Evolutionary conservation across 2,113 vertebrate genomes (phyloP), one percentile per base, ranked within the genome.

Genomic region (Sclerurus mexicanus): DNA sequence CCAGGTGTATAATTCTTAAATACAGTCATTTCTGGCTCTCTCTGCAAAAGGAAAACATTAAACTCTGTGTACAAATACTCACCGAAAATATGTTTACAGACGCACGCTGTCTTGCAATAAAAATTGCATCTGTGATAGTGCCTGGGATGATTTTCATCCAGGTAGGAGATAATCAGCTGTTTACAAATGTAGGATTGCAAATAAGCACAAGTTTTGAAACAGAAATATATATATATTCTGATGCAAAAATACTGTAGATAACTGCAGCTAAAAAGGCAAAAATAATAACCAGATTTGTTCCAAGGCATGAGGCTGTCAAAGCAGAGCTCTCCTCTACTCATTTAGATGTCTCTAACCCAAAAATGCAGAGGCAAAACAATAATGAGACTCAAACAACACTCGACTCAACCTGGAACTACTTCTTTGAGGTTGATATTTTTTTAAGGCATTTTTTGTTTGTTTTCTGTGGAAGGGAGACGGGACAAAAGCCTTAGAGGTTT

Each of bases 1-100:
- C 49, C 85, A 93, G 62, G 78, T 79, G 71, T 77, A 39, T 22
- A 22, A 30, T n/a, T 84, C 58, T 79, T 68, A 89, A 89, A 78
- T 11, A 39, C 58, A 78, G 60, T 8, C 20, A 78, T 78, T 92
- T 69, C 49, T 90, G 37, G 39, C 66, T 63, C 28, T 18, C 14
- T 22, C 73, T 12, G 4, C 23, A 58, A 85, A 58, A 89, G 75
- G 52, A 89, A 89, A 92, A 79, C 63, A 67, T 81, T 79, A 58
- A 82, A 60, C 31, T 46, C 58, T 77, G 79, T 87, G 58, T 92
- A 35, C 78, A 96, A 95, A 95, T 92, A 93, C 28, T 67, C 60
- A 0, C 55, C 40, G 66, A 77, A 89, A 95, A 66, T 49, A 58
- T 40, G 33, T 87, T 90, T 87, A 72, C 53, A 89, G 62, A 74